phyloP scores from a whole-genome alignment of 2,888 invertebrate species.

The Arctia plantaginis region DNA sequence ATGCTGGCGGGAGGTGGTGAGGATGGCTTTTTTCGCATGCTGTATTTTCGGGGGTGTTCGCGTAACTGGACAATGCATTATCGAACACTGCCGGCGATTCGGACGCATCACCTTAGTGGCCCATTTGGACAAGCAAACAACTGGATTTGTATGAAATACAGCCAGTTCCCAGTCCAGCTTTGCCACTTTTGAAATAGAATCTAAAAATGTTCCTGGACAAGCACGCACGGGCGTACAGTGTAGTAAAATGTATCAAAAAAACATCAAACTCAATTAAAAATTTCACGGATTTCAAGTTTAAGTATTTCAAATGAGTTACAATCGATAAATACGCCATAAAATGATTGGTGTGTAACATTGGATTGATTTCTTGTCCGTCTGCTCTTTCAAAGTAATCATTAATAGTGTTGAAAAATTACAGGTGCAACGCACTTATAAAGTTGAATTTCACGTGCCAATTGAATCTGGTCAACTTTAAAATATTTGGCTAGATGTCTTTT shows the following conservation, averaged over 20 bases:
- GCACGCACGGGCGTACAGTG: constrained; percentile 30
- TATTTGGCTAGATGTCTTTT: no score
- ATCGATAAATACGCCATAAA: constrained; percentile 53
- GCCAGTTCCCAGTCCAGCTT: constrained; percentile 35
- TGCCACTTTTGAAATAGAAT: constrained; percentile 33
- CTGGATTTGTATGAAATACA: constrained; percentile 60
- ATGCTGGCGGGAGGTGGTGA: constrained; percentile 80
- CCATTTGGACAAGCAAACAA: constrained; percentile 72
- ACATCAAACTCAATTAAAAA: constrained; percentile 53
- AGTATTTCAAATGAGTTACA: constrained; percentile 53
- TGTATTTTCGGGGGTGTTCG: constrained; percentile 84
- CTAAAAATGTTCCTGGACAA: constrained; percentile 36
- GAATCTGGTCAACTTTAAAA: constrained; percentile 4
- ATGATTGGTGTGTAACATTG: constrained; percentile 50
- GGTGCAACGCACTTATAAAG: constrained; percentile 44
- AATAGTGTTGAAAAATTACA: constrained; percentile 38
- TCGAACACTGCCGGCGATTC: constrained; percentile 71
- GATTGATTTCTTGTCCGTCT: constrained; percentile 41
- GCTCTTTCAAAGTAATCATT: constrained; percentile 38
- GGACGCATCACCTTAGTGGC: constrained; percentile 79
- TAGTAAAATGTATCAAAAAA: constrained; percentile 43
- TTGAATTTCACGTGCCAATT: constrained; percentile 25
- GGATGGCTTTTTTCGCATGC: constrained; percentile 85
- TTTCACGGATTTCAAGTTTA: constrained; percentile 54
- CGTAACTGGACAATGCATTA: constrained; percentile 85